Evolutionary conservation across 2,113 vertebrate species (phyloP), one percentile per base, ranked within the genome.

Genomic region (Copsychus sechellarum): DNA sequence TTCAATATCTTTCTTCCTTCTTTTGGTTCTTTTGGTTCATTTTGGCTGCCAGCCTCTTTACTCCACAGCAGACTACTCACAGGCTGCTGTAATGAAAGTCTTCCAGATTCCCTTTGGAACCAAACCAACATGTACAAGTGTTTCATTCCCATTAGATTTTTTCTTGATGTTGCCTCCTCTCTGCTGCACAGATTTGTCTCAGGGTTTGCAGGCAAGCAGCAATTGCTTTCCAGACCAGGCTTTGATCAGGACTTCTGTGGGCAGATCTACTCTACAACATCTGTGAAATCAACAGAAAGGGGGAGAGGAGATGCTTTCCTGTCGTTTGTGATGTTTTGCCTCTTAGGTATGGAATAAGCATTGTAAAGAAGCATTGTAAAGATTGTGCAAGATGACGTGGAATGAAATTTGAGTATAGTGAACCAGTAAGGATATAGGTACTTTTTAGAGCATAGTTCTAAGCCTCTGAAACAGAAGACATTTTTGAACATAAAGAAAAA

Each of bases 121-220:
- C 2, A 0, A 65, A 93, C 25, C 0, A 3, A 54, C 8, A 7
- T 2, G 42, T 8, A 50, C 9, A 13, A 66, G 31, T 17, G 18
- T 56, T 81, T 79, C 29, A 50, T 6, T 66, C 57, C 58, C 22
- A 24, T 61, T 53, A 14, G 26, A 25, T 43, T 51, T 70, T 86
- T 66, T 45, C 28, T 42, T 84, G 67, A 17, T 6, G 9, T 61
- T 89, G 73, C 2, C 1, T 82, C 10, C 19, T 54, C 15, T 70
- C 60, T 83, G 43, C 40, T 64, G 29, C 24, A n/a, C 66, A 58
- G 38, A 38, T 69, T 87, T 70, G 2, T 73, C 50, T 45, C 40
- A 42, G 51, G n/a, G 31, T 56, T 72, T 69, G 24, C 50, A 61
- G 43, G 34, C 16, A 91, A 84, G 51, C 34, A 58, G 48, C 8